Percentiles rank a stretch among this genome's conserved stretches.
Conservation (phyloP, 2,888 invertebrate species). For the Beris chalybata region DNA sequence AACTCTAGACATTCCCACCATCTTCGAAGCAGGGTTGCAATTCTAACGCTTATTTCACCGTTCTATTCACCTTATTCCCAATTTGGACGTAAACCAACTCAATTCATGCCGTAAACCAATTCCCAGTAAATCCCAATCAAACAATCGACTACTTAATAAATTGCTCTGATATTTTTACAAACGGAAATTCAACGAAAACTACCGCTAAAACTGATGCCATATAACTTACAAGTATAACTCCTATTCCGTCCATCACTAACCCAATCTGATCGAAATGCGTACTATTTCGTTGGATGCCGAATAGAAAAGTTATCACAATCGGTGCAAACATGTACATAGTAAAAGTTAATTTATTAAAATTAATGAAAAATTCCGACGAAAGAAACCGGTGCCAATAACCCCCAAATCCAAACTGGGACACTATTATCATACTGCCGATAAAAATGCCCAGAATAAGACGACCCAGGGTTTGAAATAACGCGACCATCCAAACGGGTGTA, state of each 20-base stretch:
- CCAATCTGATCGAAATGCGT: slow-evolving; percentile 22
- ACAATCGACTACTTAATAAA: neutral
- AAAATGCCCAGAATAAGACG: slow-evolving; percentile 12
- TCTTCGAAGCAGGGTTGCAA: too few species aligned
- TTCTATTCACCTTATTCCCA: too few species aligned
- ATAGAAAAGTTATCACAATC: slow-evolving; percentile 20
- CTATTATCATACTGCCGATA: slow-evolving; percentile 23
- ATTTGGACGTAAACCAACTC: too few species aligned
- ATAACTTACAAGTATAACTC: slow-evolving; percentile 6
- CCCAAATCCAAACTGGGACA: slow-evolving; percentile 21
- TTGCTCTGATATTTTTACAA: slow-evolving; percentile 20
- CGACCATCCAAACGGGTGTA: slow-evolving; percentile 13
- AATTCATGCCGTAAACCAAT: too few species aligned
- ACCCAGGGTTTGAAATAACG: slow-evolving; percentile 24
- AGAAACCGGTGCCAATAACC: neutral
- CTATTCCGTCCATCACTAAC: slow-evolving; percentile 6
- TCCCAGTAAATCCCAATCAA: too few species aligned
- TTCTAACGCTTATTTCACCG: too few species aligned
- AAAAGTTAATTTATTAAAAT: slow-evolving; percentile 21
- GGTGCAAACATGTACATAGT: slow-evolving; percentile 20
- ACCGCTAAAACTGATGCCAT: slow-evolving; percentile 1
- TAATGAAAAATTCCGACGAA: slow-evolving; percentile 8
- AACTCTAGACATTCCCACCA: too few species aligned
- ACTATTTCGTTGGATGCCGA: slow-evolving; percentile 2
- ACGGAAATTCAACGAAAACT: slow-evolving; percentile 17